Base-by-base conservation (phyloP, 1,140 invertebrate species). In the Orius insidiosus region DNA sequence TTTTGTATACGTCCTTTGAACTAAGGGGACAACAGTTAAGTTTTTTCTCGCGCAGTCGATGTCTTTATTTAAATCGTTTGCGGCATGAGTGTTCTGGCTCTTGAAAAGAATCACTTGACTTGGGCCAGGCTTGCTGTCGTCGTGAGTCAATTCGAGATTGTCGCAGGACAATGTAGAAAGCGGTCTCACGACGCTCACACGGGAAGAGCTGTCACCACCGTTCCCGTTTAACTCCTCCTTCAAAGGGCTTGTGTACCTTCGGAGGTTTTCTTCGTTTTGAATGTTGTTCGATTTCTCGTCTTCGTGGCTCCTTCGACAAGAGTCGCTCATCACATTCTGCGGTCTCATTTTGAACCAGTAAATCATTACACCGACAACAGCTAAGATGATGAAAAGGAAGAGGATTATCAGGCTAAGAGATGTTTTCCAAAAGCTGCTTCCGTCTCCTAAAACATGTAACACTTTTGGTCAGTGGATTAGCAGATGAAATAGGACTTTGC, bases 281-380 rank as follows among this genome's bases (percentile, higher is more conserved):
- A 87, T 63, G 59, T 89, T 89, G 56, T 87, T 87, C 0, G 80
- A 83, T 56, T 87, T 86, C 55, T 87, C 83, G 59, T 85, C 80
- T 54, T 82, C 78, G 51, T 79, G 75, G 9, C 78, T 50, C 16
- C 55, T 40, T 6, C 70, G 71, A 53, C 62, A 76, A 47, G 61
- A 61, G n/a, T 37, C 61, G 45, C 9, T 62, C 58, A 43, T 16
- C n/a, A 40, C 30, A 18, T 30, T 41, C 33, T 41, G 14, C 1
- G 36, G 61, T 36, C 1, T 63, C 58, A 1, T 60, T 62, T 8
- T 63, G 48, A 70, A 60, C 58, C 71, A 59, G 52, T 74, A 61
- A 13, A 72, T 49, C n/a, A n/a, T n/a, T n/a, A n/a, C n/a, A n/a
- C n/a, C n/a, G 33, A 68, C 34, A 16, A 55, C 55, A 42, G 61